Evolutionary conservation across 2,113 vertebrate genomes (phyloP).

Genomic region (Kryptolebias marmoratus): DNA sequence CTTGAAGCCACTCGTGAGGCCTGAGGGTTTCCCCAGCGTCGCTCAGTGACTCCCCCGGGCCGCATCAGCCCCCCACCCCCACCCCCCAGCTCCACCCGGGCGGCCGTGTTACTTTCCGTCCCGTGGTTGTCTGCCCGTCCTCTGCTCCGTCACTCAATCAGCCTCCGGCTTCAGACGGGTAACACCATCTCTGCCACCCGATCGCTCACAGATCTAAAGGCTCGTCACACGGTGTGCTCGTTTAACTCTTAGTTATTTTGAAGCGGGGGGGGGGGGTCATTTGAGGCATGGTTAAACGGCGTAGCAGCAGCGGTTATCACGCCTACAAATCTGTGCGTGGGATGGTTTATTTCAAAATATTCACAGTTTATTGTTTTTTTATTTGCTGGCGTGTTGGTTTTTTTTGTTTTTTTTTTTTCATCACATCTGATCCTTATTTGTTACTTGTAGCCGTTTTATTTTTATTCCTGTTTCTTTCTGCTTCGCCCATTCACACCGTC

Average conservation of each 20-base stretch:
- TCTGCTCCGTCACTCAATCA: slow-evolving; percentile 36
- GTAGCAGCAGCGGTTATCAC: slow-evolving; percentile 4
- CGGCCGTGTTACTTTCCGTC: slow-evolving; percentile 15
- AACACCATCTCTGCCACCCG: slow-evolving; percentile 67
- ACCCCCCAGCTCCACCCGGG: neutral
- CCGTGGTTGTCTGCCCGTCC: slow-evolving; percentile 44
- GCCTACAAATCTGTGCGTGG: neutral
- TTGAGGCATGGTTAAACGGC: slow-evolving; percentile 38
- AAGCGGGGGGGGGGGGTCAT: slow-evolving; percentile 28
- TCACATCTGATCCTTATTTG: neutral
- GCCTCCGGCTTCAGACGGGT: slow-evolving; percentile 43
- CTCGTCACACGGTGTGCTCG: slow-evolving; percentile 40
- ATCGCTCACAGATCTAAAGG: slow-evolving; percentile 37
- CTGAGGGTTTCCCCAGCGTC: neutral
- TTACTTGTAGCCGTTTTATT: neutral
- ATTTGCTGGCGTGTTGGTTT: neutral
- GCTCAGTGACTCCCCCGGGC: slow-evolving; percentile 7
- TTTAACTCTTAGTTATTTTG: slow-evolving; percentile 51
- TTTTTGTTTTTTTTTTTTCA: neutral
- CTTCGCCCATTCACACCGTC: neutral
- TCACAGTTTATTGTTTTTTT: neutral
- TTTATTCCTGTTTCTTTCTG: neutral
- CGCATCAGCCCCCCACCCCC: slow-evolving; percentile 44
- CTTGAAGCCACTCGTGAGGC: neutral
- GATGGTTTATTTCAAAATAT: neutral